Evolutionary conservation across 2,113 vertebrate genomes (phyloP), one percentile per base, ranked within the genome.

Genomic region (Laterallus jamaicensis): DNA sequence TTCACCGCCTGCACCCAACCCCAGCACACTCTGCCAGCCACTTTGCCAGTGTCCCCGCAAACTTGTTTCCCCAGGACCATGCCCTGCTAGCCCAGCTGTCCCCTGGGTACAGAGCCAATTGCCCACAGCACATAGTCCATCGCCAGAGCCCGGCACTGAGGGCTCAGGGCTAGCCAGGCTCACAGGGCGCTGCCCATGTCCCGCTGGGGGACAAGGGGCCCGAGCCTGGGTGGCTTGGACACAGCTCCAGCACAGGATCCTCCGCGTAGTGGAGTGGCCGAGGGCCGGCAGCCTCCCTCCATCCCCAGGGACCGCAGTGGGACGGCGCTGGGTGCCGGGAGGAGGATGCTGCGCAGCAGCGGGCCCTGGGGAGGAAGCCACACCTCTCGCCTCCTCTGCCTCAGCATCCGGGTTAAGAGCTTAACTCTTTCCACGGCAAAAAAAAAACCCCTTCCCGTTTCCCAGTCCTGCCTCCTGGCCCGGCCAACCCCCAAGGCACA

Each of bases 321-420:
- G 20, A 15, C 37, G 11, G 20, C 5, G 4, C 76, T 47, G 91
- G 82, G 88, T 17, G 73, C 52, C 10, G 5, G 70, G 35, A 59
- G 91, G 63, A 88, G 40, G 2, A 87, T 29, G 92, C 64, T 32
- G 62, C 22, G 22, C 69, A 22, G 58, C 76, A 19, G 35, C 63
- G 15, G 14, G 68, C 80, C 25, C 87, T 12, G 84, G 59, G 84
- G 90, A 96, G 93, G 91, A 96, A 95, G 90, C 92, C 90, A 91
- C 89, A 91, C 91, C 93, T 96, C 96, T 92, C 76, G 4, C 35
- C 88, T 92, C 86, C 66, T 91, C 77, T 89, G 94, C 74, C 95
- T 96, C 94, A 88, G 89, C 95, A 94, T 96, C 93, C 89, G 89
- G 94, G 86, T 91, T 85, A 81, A 87, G 16, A 50, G 29, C 24